These are phyloP conservation scores for Plemyria rubiginata DNA, from an alignment of 2,888 invertebrate genomes.

Conservation along the genomic window DNA sequence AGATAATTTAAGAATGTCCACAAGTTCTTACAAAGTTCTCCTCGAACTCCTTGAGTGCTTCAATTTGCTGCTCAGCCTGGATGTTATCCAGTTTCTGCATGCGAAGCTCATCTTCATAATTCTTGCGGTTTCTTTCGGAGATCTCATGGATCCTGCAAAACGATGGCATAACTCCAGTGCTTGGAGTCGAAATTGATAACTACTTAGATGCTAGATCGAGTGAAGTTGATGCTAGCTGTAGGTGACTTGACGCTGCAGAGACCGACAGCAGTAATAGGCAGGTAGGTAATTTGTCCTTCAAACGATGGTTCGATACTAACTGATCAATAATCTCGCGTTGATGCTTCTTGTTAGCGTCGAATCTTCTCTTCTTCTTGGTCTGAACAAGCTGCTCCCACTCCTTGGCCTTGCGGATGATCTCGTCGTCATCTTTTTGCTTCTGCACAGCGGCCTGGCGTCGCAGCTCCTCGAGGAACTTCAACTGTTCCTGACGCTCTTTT, in stretches of 20 bases:
- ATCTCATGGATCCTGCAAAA: slow-evolving; percentile 64
- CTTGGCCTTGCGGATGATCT: slow-evolving; percentile 60
- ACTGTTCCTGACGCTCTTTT: slow-evolving; percentile 71
- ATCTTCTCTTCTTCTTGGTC: slow-evolving; percentile 52
- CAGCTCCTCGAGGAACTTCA: slow-evolving; percentile 65
- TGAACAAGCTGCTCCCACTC: slow-evolving; percentile 67
- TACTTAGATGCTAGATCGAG: too few relatives aligned
- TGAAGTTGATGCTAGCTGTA: too few relatives aligned
- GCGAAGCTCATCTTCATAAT: slow-evolving; percentile 66
- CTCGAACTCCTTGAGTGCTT: slow-evolving; percentile 67
- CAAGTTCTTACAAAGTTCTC: slow-evolving; percentile 62
- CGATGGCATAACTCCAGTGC: background rate
- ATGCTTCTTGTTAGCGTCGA: slow-evolving; percentile 65
- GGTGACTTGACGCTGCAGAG: too few relatives aligned
- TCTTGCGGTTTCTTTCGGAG: slow-evolving; percentile 63
- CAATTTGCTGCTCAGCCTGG: slow-evolving; percentile 63
- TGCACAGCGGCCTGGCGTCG: slow-evolving; percentile 57
- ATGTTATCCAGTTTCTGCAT: slow-evolving; percentile 69
- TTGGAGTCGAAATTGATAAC: background rate
- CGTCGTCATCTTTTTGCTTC: slow-evolving; percentile 62
- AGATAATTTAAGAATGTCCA: too few relatives aligned
- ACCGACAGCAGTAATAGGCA: too few relatives aligned
- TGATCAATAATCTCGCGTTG: slow-evolving; percentile 71
- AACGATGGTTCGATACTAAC: slow-evolving; percentile 49
- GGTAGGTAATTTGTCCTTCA: too few relatives aligned